Conservation (phyloP, 2,797 vertebrate genomes). For the Acanthopagrus latus region DNA sequence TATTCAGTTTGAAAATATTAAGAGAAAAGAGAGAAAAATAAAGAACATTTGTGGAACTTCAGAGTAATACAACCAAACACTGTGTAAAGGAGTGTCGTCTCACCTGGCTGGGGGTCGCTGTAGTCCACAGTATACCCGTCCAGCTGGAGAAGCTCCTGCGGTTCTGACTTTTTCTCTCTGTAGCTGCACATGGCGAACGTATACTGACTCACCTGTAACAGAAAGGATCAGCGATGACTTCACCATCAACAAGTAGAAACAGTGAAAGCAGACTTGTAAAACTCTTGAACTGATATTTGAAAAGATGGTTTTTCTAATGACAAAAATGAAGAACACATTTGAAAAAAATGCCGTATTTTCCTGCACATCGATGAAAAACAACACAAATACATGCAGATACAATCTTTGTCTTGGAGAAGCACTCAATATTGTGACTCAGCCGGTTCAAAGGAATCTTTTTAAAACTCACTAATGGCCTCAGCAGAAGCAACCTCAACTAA, state of each 20-base stretch:
- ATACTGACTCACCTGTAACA: slow-evolving; percentile 96
- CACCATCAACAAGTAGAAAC: not conserved
- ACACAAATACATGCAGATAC: not conserved
- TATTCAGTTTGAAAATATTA: no score
- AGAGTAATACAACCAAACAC: no score
- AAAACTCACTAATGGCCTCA: not conserved
- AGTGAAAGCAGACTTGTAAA: not conserved
- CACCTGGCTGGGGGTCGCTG: slow-evolving; percentile 99
- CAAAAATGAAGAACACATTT: slow-evolving; percentile 2
- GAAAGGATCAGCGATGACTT: slow-evolving; percentile 58
- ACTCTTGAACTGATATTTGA: not conserved
- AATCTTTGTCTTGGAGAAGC: not conserved
- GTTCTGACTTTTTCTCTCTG: slow-evolving; percentile 98
- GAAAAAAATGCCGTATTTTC: not conserved
- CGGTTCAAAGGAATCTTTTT: not conserved
- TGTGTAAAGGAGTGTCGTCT: not conserved
- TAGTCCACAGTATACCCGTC: slow-evolving; percentile 99
- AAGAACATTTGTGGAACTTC: no score
- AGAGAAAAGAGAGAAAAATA: no score
- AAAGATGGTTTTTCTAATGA: not conserved
- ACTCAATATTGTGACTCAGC: not conserved
- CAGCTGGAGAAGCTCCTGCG: slow-evolving; percentile 97
- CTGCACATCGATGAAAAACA: slow-evolving; percentile 7
- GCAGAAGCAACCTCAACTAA: not conserved
- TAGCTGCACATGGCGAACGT: slow-evolving; percentile 99